Base-by-base conservation (phyloP, 2,113 vertebrate genomes). In the Oryzias javanicus region DNA sequence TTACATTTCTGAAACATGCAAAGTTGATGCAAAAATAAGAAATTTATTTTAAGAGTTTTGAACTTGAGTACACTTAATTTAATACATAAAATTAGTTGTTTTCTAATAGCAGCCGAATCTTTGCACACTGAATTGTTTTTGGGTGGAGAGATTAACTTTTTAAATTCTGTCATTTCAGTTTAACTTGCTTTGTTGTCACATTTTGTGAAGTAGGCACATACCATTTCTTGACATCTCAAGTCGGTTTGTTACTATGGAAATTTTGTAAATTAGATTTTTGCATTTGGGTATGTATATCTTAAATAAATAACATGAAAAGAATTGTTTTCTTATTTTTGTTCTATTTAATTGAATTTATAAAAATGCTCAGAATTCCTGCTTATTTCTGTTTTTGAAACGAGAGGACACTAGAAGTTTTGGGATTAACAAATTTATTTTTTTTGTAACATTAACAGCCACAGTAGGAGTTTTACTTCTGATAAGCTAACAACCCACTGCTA, bases 251-350 rank as follows among this genome's bases (percentile, higher is more conserved):
- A 84, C 79, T 70, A 82, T 69, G 74, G 55, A 76, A 74, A 80
- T 92, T 92, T 92, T 92, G 88, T 92, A 92, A 91, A 87, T 78
- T 83, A 83, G 72, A 90, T 88, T 91, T 92, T 92, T 92, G 90
- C 89, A 91, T 82, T 90, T 90, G 71, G 44, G 77, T 89, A 89
- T 86, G 85, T 89, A 85, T 88, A 90, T 87, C 83, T 86, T 84
- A 89, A 89, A 86, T 84, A 84, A 87, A 87, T 79, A 83, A 78
- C 66, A 72, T 60, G n/a, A 29, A 40, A 20, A 41, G n/a, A 4
- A 13, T 16, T 5, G 14, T 4, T 49, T 0, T 25, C 14, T 44
- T 2, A 12, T 19, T 8, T 47, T 47, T 18, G 45, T 18, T 17
- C 8, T 18, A 18, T 47, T 47, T 19, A 19, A 12, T 19, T 16